Base-by-base conservation (phyloP, 2,797 vertebrate species). In the Pseudotriccus pelzelni region DNA sequence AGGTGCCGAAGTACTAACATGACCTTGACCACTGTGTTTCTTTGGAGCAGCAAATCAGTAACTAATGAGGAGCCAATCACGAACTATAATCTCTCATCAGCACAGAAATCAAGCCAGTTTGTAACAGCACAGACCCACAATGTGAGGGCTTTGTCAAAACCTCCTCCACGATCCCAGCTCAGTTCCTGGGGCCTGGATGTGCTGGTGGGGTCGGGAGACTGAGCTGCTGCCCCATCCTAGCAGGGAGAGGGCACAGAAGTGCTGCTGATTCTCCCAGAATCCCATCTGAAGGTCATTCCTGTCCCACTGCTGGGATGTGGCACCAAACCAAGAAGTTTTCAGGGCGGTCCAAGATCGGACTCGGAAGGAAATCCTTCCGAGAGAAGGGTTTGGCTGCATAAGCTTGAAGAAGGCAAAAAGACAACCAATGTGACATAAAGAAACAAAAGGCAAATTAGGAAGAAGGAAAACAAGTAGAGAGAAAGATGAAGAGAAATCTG, bases 1-100 rank as follows among this genome's bases (percentile, higher is more conserved):
- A 9, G 12, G 15, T 50, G 22, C 79, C 34, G 43, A 36, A 87
- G 50, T 50, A 20, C 67, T 47, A n/a, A 44, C 3, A 1, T 1
- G 11, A 36, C 34, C 46, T 14, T 7, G 0, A 46, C 28, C 43
- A 8, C 27, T 4, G 14, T 0, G 0, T 63, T 59, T 50, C 28
- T 24, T 44, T 63, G 52, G 49, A 89, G 52, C 55, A 76, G 6
- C 52, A 78, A 53, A 78, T 41, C 53, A 32, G 28, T 60, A 59
- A 59, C 25, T 52, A 47, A 41, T 72, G 39, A 49, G 44, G 4
- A 41, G 30, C 22, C 53, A 32, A 53, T 47, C 10, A 72, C 7
- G 25, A 59, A 47, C 39, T 21, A 7, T 10, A 41, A n/a, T 56
- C n/a, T 75, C 18, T 46, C 37, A 55, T 15, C 43, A 78, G 23